A percentile compares a stretch with the other conserved stretches of the same genome.
phyloP scores from a whole-genome alignment of 2,113 vertebrate species.

The Dolichallabes microphthalmus region DNA sequence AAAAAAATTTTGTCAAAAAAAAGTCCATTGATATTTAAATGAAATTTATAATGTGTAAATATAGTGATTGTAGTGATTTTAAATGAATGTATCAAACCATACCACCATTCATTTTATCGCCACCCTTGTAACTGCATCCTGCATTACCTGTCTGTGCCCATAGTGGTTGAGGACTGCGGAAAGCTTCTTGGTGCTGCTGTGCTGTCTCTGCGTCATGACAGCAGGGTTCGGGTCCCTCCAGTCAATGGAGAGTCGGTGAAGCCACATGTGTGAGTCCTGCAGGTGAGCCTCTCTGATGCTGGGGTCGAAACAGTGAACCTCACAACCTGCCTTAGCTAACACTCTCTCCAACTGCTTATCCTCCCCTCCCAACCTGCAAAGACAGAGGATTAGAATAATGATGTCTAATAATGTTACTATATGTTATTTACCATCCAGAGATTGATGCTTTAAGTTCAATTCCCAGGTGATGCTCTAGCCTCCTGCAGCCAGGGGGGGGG shows the following conservation, averaged over 20 bases:
- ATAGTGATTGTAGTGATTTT: neutral
- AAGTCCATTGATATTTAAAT: neutral
- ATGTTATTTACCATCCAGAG: neutral
- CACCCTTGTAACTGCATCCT: neutral
- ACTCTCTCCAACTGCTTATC: conserved; percentile 79
- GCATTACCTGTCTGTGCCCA: conserved; percentile 85
- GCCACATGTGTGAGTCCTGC: conserved; percentile 80
- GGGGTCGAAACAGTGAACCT: conserved; percentile 92
- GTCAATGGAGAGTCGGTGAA: conserved; percentile 86
- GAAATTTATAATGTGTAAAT: neutral
- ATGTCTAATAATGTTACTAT: neutral
- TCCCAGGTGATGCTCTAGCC: no score
- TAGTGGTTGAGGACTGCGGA: conserved; percentile 87
- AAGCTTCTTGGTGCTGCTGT: conserved; percentile 84
- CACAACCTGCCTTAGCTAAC: conserved; percentile 80
- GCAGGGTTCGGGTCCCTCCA: conserved; percentile 92
- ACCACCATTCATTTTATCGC: neutral
- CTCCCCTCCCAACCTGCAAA: conserved; percentile 76
- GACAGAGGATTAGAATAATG: neutral
- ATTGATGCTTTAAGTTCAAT: no score
- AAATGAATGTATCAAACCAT: neutral
- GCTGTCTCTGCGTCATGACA: conserved; percentile 69
- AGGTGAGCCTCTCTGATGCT: conserved; percentile 80
- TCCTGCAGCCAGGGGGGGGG: no score
- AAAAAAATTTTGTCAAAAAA: neutral